Base-by-base conservation (phyloP, 2,797 vertebrate genomes). In the Siniperca scherzeri region DNA sequence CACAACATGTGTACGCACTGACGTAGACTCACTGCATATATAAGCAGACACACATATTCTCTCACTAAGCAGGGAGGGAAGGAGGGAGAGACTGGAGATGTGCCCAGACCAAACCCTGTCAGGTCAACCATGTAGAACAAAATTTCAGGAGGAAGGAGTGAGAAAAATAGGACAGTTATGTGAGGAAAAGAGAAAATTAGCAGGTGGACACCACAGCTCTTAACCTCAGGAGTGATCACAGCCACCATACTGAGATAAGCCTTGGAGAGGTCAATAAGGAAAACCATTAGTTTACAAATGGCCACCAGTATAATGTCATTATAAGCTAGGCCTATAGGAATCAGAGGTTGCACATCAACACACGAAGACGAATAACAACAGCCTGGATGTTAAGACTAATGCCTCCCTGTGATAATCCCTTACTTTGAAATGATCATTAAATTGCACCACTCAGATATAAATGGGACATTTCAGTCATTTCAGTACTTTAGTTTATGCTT, bases 271-370 rank as follows among this genome's bases (percentile, higher is more conserved):
- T 93, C 91, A 92, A 91, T 91, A 80, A 90, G 78, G 75, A 86
- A 86, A 84, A 80, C 86, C 87, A 93, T 91, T 93, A 92, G 85
- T 81, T 87, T 85, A 92, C 78, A 91, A 93, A 93, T 88, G 86
- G 80, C 78, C 68, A 42, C 67, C 61, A 42, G 82, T 72, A 36
- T 83, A 90, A 91, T 74, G 85, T 73, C 83, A 90, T 91, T 89
- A 85, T 65, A 87, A 81, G 78, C 70, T 27, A 25, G 52, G 72
- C 66, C 84, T 59, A 27, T 46, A 78, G 82, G 81, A 89, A 85
- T 77, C 57, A 70, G 79, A 78, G 56, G 72, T 57, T 44, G 72
- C 53, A 82, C 67, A 89, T 79, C 78, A 89, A 82, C 81, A 75
- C 84, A 80, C 62, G 59, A 83, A 75, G 85, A 76, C 68, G 59